These are phyloP conservation scores for Euplagia quadripunctaria DNA, from an alignment of 2,888 invertebrate species.

Conservation along the genomic window DNA sequence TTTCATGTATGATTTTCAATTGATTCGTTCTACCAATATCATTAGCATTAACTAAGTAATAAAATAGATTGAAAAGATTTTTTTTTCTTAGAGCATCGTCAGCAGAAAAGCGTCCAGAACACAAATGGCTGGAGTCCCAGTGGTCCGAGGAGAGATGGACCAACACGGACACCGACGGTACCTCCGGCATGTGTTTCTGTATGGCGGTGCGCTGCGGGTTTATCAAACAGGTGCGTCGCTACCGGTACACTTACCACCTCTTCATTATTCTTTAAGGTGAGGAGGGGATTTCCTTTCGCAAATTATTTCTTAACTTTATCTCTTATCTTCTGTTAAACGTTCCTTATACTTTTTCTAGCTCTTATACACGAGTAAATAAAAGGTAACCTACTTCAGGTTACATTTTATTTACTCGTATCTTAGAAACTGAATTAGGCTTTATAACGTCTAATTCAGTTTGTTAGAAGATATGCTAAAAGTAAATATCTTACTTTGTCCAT, in stretches of 20 bases:
- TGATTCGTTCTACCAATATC: neutral
- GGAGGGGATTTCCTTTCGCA: too few species aligned
- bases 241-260: neutral
- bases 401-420: too few species aligned
- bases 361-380: too few species aligned
- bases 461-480: too few species aligned
- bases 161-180: constrained; percentile 74
- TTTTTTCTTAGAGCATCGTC: constrained; percentile 7
- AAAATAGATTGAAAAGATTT: neutral
- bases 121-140: constrained; percentile 67
- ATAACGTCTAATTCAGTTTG: too few species aligned
- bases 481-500: too few species aligned
- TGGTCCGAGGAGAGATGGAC: constrained; percentile 75
- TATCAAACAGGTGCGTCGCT: constrained; percentile 68
- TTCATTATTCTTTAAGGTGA: neutral
- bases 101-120: constrained; percentile 32
- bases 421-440: too few species aligned
- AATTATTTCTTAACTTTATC: too few species aligned
- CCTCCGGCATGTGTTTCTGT: constrained; percentile 76
- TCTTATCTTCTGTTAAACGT: too few species aligned
- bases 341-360: too few species aligned
- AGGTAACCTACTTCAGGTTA: too few species aligned
- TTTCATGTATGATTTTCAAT: neutral
- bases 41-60: neutral
- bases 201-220: constrained; percentile 82